Evolutionary conservation across 1,140 invertebrate genomes (phyloP).

Genomic region (Pseudomyrmex cubaensis): DNA sequence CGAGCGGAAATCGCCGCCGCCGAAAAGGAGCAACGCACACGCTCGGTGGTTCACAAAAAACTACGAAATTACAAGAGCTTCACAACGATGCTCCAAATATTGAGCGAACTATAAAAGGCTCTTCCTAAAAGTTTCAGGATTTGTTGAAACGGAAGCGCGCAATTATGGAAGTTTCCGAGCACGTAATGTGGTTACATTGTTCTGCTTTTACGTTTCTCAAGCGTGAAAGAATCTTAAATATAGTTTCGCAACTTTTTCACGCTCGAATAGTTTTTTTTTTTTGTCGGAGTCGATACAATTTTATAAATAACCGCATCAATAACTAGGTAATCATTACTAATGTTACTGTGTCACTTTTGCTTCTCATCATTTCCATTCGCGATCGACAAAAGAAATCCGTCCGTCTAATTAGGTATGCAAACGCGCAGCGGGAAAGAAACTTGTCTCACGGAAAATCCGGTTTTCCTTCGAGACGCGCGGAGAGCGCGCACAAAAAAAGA

Average conservation of each 20-base stretch:
- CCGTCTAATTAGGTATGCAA: slow-evolving; percentile 5
- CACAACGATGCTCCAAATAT: slow-evolving; percentile 18
- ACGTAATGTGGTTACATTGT: neutral
- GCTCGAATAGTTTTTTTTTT: neutral
- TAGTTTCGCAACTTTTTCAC: neutral
- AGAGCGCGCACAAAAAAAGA: slow-evolving; percentile 7
- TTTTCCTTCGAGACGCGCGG: slow-evolving; percentile 8
- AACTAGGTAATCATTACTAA: neutral
- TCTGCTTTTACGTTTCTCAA: neutral
- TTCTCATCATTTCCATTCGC: neutral
- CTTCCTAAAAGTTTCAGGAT: neutral
- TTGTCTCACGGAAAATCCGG: slow-evolving; percentile 35
- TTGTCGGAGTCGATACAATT: neutral
- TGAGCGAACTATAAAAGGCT: slow-evolving; percentile 10
- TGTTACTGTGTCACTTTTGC: neutral
- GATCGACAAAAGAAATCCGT: neutral
- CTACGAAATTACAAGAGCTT: slow-evolving; percentile 27
- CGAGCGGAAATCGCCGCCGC: slow-evolving; percentile 28
- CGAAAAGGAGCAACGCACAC: slow-evolving; percentile 23
- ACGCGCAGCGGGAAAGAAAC: slow-evolving; percentile 3
- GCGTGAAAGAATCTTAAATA: neutral
- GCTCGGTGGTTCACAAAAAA: slow-evolving; percentile 6
- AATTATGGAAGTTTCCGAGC: slow-evolving; percentile 26
- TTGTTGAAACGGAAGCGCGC: slow-evolving; percentile 29
- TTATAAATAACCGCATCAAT: neutral